Evolutionary conservation across 2,113 vertebrate genomes (phyloP).

Genomic region (Boleophthalmus pectinirostris): DNA sequence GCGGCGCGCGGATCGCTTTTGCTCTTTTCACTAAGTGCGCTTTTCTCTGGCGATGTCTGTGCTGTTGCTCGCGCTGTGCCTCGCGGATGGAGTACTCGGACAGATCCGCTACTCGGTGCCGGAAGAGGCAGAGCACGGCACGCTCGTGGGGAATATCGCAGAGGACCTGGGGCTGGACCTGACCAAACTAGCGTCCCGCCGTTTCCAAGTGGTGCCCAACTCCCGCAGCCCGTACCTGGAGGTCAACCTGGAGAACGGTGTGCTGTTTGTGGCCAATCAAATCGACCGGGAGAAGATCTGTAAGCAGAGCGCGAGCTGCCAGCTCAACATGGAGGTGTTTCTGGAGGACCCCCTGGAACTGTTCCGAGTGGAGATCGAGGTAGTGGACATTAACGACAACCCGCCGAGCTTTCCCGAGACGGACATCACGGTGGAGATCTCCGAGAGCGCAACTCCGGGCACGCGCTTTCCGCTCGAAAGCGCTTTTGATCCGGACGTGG

Average conservation of each 20-base stretch:
- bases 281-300: slow-evolving; percentile 97
- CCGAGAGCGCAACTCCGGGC: slow-evolving; percentile 94
- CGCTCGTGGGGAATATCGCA: slow-evolving; percentile 97
- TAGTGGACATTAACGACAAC: slow-evolving; percentile 98
- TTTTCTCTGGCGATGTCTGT: slow-evolving; percentile 87
- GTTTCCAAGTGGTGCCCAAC: slow-evolving; percentile 92
- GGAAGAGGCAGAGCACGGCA: slow-evolving; percentile 95
- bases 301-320: slow-evolving; percentile 90
- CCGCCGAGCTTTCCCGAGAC: slow-evolving; percentile 93
- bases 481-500: slow-evolving; percentile 96
- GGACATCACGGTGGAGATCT: slow-evolving; percentile 96
- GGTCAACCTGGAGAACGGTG: slow-evolving; percentile 94
- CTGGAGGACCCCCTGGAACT: slow-evolving; percentile 95
- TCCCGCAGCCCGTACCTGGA: slow-evolving; percentile 93
- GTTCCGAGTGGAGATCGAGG: slow-evolving; percentile 94
- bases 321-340: slow-evolving; percentile 96
- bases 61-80: slow-evolving; percentile 84
- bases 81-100: slow-evolving; percentile 84
- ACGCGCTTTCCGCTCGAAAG: slow-evolving; percentile 96
- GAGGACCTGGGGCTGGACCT: slow-evolving; percentile 98
- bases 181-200: slow-evolving; percentile 92
- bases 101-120: slow-evolving; percentile 97
- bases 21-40: slow-evolving; percentile 64
- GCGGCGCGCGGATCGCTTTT: slow-evolving; percentile 6
- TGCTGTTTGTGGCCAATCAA: slow-evolving; percentile 90